Base-by-base conservation (phyloP, 2,113 vertebrate genomes). In the Ondatra zibethicus region DNA sequence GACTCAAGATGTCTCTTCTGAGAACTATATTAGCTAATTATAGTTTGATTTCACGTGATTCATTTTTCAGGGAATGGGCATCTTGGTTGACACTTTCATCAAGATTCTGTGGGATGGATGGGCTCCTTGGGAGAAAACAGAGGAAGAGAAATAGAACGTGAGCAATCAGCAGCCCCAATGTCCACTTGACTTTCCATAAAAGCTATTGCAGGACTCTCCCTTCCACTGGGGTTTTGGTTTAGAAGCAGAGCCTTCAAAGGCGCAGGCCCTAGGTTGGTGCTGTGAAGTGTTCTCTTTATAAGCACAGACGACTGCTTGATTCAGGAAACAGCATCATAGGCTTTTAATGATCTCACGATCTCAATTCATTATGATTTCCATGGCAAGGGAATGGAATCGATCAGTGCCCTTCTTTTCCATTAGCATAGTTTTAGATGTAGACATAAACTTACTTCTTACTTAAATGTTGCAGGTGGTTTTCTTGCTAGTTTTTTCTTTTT, bases 351-450 rank as follows among this genome's bases (percentile, higher is more conserved):
- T 23, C 58, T 93, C 95, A 81, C 19, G 89, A 82, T 94, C 33
- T 94, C 82, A 87, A 36, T 78, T 95, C 13, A 73, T 70, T 85
- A 94, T 85, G 55, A 88, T 86, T 88, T 95, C 84, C 78, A 61
- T 11, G n/a, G 17, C 84, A 70, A 70, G 77, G 75, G 58, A 91
- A 84, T 94, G 89, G 66, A 93, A 97, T 85, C 33, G 73, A 33
- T 52, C 65, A 29, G 68, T 76, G 14, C 92, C 52, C 7, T 97
- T 68, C 39, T 91, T 97, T 89, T 90, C 47, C 23, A 85, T 80
- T 92, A 88, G 63, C 1, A 75, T 93, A 33, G 39, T 91, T 95
- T 96, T 73, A 92, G 96, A 97, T 93, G 85, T 47, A 89, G 81
- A 93, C 84, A 50, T 78, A 81, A 94, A 92, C 75, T 75, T 27